These are phyloP conservation scores for Hepsetus odoe DNA, from an alignment of 2,113 vertebrate species.

Conservation along the genomic window DNA sequence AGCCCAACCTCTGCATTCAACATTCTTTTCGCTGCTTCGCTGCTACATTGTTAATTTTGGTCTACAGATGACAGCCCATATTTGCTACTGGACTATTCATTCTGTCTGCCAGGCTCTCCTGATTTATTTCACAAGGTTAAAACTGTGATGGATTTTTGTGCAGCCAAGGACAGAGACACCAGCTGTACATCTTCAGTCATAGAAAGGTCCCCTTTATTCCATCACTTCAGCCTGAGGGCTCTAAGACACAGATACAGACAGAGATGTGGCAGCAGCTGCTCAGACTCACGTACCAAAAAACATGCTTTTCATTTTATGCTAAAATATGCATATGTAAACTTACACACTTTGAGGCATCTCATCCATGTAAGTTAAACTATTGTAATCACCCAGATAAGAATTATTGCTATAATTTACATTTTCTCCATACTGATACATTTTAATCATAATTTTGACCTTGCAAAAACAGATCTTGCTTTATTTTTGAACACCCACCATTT, in stretches of 20 bases:
- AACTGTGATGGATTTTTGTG: conserved; percentile 44
- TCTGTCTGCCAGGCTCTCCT: conserved; percentile 35
- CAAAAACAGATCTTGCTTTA: no score
- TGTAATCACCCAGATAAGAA: no score
- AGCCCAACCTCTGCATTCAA: conserved; percentile 23
- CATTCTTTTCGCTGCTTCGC: not conserved
- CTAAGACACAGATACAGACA: conserved; percentile 1
- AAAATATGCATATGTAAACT: no score
- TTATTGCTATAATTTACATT: no score
- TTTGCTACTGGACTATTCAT: conserved; percentile 37
- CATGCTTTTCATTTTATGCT: no score
- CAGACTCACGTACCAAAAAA: no score
- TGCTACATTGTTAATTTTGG: conserved; percentile 42
- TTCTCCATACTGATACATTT: no score
- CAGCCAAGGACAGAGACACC: conserved; percentile 3
- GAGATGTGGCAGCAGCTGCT: not conserved
- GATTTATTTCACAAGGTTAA: conserved; percentile 55
- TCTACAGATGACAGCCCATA: conserved; percentile 43
- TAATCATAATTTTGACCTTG: no score
- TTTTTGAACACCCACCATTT: no score
- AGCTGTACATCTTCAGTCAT: conserved; percentile 52
- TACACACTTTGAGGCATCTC: no score
- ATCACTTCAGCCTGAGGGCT: conserved; percentile 38
- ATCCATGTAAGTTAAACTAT: no score
- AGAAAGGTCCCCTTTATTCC: conserved; percentile 28